Base-by-base conservation (phyloP, 2,113 vertebrate genomes). In the Rostratula benghalensis region DNA sequence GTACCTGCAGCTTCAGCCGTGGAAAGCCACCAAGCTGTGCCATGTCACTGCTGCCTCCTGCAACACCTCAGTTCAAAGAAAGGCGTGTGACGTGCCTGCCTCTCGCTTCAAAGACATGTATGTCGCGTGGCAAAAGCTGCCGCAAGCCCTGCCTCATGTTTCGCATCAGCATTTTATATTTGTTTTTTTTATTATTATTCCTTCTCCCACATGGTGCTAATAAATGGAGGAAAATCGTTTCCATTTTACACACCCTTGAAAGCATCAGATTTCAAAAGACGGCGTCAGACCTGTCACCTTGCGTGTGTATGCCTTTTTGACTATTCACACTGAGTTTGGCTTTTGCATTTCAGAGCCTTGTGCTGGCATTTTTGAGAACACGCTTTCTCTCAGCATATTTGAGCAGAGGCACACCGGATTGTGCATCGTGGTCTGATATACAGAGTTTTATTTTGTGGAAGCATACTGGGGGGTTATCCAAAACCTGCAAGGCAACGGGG, bases 11-110 rank as follows among this genome's bases (percentile, higher is more conserved):
- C 73, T 90, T 95, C 95, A 85, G 82, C 45, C 28, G 61, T 59
- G 73, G 89, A 94, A 95, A 94, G 93, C 95, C 95, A 97, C 93
- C 95, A 97, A 96, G 96, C 97, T 96, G 93, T 96, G 97, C 89
- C 82, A 71, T 89, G 90, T 97, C 97, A 97, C 77, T 8, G 56
- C 76, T 80, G 31, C 65, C 79, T 95, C 91, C 89, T 94, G 87
- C 95, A 90, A 56, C 83, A 79, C 85, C 89, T 95, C 92, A 41
- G 96, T 97, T 97, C 96, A 97, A 97, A 97, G 96, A 95, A 96
- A 90, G 65, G 75, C 75, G 83, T 75, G 76, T 95, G 96, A 96
- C 94, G 30, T 60, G 51, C 79, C 90, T 96, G 96, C 87, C 78
- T 96, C 93, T 96, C 89, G 74, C 93, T 97, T 97, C 97, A 97